A percentile compares a stretch with the other conserved stretches of the same genome.
Evolutionary conservation across 2,113 vertebrate genomes (phyloP).

Genomic region (Anseranas semipalmata): DNA sequence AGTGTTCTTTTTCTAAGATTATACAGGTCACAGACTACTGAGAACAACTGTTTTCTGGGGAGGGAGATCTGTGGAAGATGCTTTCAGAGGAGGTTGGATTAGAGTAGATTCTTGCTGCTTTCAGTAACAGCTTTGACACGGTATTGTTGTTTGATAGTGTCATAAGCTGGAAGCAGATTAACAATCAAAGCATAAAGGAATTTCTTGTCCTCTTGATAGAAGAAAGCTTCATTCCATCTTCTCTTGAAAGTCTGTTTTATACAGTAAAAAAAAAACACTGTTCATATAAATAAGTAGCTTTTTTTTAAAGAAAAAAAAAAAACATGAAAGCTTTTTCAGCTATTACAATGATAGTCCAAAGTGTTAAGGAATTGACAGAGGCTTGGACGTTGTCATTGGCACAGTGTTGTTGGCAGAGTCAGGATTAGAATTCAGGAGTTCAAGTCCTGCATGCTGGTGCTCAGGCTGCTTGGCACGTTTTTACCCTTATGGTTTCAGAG

Average conservation of each 20-base stretch:
- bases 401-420: not conserved
- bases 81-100: not conserved
- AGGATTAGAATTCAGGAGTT: not conserved
- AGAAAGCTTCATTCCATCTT: not conserved
- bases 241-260: not conserved
- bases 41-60: not conserved
- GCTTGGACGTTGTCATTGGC: not conserved
- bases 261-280: fast-evolving
- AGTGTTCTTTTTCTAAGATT: not conserved
- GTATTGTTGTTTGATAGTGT: not conserved
- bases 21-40: not conserved
- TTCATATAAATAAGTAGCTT: not conserved
- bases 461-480: not conserved
- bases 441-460: not conserved
- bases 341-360: not conserved
- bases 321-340: not conserved
- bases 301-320: too few relatives aligned
- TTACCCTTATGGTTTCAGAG: not conserved
- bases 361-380: not conserved
- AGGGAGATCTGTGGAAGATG: not conserved
- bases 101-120: not conserved
- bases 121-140: not conserved
- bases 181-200: not conserved
- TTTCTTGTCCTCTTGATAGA: not conserved
- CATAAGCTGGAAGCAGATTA: not conserved